phyloP scores from a whole-genome alignment of 2,888 invertebrate species.

The Megaustenia siamemsis region DNA sequence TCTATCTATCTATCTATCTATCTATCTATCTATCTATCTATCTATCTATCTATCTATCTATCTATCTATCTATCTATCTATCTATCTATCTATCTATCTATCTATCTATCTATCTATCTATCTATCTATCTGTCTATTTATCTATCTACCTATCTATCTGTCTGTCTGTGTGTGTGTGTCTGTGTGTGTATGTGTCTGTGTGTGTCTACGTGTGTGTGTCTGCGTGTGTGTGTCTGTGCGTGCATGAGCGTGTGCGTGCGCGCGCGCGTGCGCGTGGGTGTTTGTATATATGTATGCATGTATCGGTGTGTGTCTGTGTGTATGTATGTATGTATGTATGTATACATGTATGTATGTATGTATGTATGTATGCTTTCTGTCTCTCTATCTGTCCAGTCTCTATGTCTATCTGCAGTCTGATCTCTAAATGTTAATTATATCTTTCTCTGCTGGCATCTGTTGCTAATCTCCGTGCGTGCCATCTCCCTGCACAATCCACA shows the following conservation, averaged over 20 bases:
- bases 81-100: neutral
- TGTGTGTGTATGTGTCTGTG: too few relatives aligned
- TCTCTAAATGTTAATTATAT: too few relatives aligned
- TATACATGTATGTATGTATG: neutral
- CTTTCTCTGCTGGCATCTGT: too few relatives aligned
- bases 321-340: too few relatives aligned
- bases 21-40: slow-evolving; percentile 2
- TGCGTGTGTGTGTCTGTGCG: too few relatives aligned
- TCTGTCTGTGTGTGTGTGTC: neutral
- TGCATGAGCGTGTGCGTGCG: neutral
- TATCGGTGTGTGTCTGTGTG: too few relatives aligned
- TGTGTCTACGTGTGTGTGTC: too few relatives aligned
- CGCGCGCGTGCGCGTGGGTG: neutral
- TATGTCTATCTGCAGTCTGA: neutral
- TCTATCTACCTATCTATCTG: neutral
- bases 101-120: neutral
- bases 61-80: neutral
- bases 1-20: neutral
- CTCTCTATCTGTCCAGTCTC: neutral
- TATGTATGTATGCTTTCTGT: too few relatives aligned
- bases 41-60: neutral
- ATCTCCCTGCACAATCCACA: too few relatives aligned
- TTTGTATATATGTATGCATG: neutral
- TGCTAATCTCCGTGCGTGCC: too few relatives aligned
- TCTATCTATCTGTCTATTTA: slow-evolving; percentile 5